Conservation (phyloP, 64 coral and sea anemone genomes). For the Hydrozoanthus tunicans region DNA sequence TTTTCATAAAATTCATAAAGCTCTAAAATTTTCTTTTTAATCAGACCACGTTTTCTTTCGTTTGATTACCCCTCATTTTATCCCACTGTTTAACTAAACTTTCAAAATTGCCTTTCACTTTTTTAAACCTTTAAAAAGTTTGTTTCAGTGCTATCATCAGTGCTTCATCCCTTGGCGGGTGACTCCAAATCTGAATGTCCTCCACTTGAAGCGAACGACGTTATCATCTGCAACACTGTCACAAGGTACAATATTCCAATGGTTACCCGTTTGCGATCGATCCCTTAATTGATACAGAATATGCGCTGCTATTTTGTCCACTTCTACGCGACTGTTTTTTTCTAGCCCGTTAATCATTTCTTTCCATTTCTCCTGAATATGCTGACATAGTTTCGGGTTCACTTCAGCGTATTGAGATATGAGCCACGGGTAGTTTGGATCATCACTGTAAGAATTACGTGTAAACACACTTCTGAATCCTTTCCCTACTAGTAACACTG, state of each 20-base stretch:
- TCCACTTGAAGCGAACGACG: neutral
- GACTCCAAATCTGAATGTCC: conserved; percentile 2
- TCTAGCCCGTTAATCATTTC: neutral
- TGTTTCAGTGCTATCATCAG: neutral
- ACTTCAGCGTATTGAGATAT: neutral
- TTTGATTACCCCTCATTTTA: neutral
- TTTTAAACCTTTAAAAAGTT: neutral
- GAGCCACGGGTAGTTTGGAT: neutral
- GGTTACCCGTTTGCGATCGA: neutral
- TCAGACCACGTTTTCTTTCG: neutral
- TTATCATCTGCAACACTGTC: neutral
- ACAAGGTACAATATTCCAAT: neutral
- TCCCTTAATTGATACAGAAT: neutral
- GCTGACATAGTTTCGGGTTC: neutral
- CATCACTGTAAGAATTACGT: neutral
- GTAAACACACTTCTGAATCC: neutral
- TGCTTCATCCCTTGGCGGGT: conserved; percentile 15
- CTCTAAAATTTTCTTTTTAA: neutral
- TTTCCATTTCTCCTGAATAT: neutral
- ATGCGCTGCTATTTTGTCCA: neutral
- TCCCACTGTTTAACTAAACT: neutral
- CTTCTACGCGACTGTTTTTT: neutral
- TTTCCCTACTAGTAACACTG: neutral
- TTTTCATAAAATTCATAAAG: neutral
- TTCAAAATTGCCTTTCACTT: neutral